phyloP scores from a whole-genome alignment of 2,888 invertebrate species.

The Therioaphis trifolii region DNA sequence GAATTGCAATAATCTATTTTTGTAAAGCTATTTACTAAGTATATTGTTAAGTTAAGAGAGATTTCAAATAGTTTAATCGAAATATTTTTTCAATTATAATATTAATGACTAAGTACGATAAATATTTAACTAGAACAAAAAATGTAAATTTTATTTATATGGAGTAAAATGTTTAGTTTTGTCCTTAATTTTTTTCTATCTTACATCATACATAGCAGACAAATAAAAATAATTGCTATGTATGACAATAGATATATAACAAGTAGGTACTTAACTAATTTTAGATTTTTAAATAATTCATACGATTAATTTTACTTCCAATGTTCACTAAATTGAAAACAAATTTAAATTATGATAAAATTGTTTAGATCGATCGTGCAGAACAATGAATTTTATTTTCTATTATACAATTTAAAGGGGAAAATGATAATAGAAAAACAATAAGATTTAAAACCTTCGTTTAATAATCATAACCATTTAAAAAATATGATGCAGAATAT shows the following conservation, averaged over 20 bases:
- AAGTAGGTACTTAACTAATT: too few relatives aligned
- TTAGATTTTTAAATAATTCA: background rate
- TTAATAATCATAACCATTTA: background rate
- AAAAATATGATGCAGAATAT: background rate
- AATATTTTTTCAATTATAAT: too few relatives aligned
- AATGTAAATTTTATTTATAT: too few relatives aligned
- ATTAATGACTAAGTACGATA: too few relatives aligned
- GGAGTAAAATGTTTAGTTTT: too few relatives aligned
- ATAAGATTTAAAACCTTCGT: background rate
- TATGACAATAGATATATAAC: too few relatives aligned
- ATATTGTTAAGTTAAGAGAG: background rate
- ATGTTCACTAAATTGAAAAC: background rate
- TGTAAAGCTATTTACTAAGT: background rate
- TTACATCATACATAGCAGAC: too few relatives aligned
- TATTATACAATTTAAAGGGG: background rate
- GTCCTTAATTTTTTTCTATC: too few relatives aligned
- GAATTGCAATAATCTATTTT: constrained; percentile 33
- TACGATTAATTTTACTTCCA: background rate
- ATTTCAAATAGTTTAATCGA: background rate
- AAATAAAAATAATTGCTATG: background rate
- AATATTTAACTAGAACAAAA: too few relatives aligned
- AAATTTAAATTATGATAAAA: background rate
- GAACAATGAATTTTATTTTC: background rate
- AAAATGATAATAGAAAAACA: background rate
- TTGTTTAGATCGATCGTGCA: too few relatives aligned